phyloP scores from a whole-genome alignment of 2,888 invertebrate species.

The Scelioninae gen. 2 region DNA sequence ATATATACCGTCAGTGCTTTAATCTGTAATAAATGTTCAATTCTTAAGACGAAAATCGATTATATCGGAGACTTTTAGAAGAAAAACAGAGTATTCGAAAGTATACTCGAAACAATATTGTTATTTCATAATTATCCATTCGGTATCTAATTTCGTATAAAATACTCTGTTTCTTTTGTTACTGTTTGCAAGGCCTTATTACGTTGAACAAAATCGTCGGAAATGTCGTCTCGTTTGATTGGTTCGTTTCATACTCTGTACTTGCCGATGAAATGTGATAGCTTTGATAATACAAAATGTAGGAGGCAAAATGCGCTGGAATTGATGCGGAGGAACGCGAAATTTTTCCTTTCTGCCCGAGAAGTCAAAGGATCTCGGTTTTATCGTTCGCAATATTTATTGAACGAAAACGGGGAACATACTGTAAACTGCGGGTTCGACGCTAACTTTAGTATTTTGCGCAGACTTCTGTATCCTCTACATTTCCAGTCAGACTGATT shows the following conservation, averaged over 20 bases:
- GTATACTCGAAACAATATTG: not conserved
- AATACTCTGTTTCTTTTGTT: too few relatives aligned
- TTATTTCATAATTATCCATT: too few relatives aligned
- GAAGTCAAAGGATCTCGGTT: constrained; percentile 42
- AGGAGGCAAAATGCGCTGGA: constrained; percentile 19
- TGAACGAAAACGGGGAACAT: constrained; percentile 43
- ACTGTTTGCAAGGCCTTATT: not conserved
- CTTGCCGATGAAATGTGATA: constrained; percentile 35
- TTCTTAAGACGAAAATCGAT: constrained; percentile 8
- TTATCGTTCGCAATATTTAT: constrained; percentile 45
- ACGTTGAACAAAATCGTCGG: not conserved
- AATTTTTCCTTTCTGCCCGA: constrained; percentile 38
- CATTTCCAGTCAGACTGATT: constrained; percentile 33
- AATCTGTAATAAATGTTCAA: constrained; percentile 2
- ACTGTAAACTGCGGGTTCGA: constrained; percentile 14
- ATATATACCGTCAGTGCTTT: not conserved
- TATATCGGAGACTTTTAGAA: constrained; percentile 8
- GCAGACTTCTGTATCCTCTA: constrained; percentile 36
- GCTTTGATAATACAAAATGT: constrained; percentile 31
- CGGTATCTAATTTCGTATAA: too few relatives aligned
- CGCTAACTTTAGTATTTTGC: constrained; percentile 44
- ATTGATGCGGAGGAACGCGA: constrained; percentile 31
- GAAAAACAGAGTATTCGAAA: not conserved
- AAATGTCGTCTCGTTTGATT: constrained; percentile 22
- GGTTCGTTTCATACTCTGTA: constrained; percentile 15